These are phyloP conservation scores for Trematomus bernacchii DNA, from an alignment of 2,797 vertebrate species.

Conservation along the genomic window DNA sequence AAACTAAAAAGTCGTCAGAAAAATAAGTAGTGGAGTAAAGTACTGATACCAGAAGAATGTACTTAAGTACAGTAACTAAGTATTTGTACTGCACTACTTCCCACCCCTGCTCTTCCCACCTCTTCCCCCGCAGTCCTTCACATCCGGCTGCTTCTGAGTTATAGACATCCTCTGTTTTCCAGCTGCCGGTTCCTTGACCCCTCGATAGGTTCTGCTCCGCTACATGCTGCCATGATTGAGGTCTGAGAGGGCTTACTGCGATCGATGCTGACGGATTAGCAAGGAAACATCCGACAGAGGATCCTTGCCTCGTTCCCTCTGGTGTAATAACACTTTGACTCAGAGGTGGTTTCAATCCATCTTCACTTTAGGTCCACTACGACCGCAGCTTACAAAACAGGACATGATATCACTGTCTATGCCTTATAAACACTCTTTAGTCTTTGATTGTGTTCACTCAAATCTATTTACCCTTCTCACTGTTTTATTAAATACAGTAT, in stretches of 20 bases:
- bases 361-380: not conserved
- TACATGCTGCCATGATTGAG: conserved; percentile 45
- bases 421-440: no score
- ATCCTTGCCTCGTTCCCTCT: not conserved
- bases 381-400: not conserved
- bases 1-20: no score
- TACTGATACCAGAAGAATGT: no score
- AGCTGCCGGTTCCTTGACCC: conserved; percentile 39
- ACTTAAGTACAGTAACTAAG: no score
- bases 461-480: not conserved
- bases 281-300: conserved; percentile 24
- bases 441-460: not conserved
- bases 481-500: not conserved
- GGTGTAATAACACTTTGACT: not conserved
- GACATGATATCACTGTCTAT: not conserved
- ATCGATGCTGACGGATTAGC: conserved; percentile 61
- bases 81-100: no score
- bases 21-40: no score
- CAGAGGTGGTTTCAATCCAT: conserved; percentile 8
- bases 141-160: conserved; percentile 9
- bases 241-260: conserved; percentile 35
- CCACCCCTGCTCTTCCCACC: no score
- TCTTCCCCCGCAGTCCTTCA: not conserved
- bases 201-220: conserved; percentile 17
- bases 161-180: conserved; percentile 9